Evolutionary conservation across 2,797 vertebrate species (phyloP).

Genomic region (Pteropus rufus): DNA sequence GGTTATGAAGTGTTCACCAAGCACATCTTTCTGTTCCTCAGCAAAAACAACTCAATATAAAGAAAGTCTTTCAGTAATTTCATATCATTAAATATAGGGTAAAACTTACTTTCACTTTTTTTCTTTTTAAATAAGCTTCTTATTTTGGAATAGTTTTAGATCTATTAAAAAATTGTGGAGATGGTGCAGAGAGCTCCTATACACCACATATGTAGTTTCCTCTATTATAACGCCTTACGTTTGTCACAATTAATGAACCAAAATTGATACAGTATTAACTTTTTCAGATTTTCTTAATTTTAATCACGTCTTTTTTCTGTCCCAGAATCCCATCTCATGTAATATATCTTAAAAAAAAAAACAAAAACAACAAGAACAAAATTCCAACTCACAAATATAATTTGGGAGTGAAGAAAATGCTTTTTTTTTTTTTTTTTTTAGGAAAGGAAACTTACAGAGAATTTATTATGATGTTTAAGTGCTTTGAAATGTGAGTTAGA

Average conservation of each 20-base stretch:
- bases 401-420: background rate
- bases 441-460: background rate
- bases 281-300: background rate
- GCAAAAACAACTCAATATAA: slow-evolving; percentile 16
- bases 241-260: background rate
- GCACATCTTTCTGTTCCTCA: background rate
- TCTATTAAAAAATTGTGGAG: background rate
- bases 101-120: background rate
- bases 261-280: background rate
- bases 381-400: background rate
- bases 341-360: background rate
- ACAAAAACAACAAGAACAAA: background rate
- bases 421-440: background rate
- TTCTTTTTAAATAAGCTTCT: background rate
- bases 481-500: slow-evolving; percentile 48
- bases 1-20: background rate
- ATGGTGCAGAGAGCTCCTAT: background rate
- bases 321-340: background rate
- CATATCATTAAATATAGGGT: background rate
- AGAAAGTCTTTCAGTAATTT: background rate
- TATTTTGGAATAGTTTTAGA: background rate
- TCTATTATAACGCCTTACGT: background rate
- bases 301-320: background rate
- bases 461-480: slow-evolving; percentile 21
- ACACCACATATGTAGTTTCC: no score